phyloP scores from a whole-genome alignment of 2,888 invertebrate species.

The Cordilura impudica region DNA sequence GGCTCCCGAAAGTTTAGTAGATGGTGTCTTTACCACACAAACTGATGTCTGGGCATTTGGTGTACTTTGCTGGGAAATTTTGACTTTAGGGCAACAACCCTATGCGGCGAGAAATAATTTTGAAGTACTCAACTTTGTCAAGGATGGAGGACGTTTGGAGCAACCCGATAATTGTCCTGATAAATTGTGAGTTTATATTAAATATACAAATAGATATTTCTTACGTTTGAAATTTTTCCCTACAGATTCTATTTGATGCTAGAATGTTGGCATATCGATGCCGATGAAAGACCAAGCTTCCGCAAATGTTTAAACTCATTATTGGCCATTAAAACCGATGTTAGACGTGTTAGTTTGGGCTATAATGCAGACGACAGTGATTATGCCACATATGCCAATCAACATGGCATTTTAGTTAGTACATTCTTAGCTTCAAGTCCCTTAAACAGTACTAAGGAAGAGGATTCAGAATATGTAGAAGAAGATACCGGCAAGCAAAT shows the following conservation, averaged over 20 bases:
- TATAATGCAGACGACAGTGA: conserved; percentile 61
- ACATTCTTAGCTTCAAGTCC: conserved; percentile 56
- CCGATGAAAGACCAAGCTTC: conserved; percentile 92
- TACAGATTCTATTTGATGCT: conserved; percentile 90
- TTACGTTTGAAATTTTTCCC: conserved; percentile 50
- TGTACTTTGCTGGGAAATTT: conserved; percentile 97
- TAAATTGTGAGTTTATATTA: conserved; percentile 83
- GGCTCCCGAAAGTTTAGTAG: conserved; percentile 97
- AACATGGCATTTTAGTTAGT: conserved; percentile 57
- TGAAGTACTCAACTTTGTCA: conserved; percentile 93
- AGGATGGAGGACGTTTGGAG: conserved; percentile 90
- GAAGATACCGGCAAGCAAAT: not conserved
- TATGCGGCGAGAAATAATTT: conserved; percentile 95
- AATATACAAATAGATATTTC: not conserved
- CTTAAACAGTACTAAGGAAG: conserved; percentile 51
- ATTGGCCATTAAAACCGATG: conserved; percentile 69
- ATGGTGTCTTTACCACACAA: conserved; percentile 97
- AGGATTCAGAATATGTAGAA: not conserved
- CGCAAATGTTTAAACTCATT: conserved; percentile 84
- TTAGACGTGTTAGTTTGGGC: conserved; percentile 65
- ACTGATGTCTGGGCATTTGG: conserved; percentile 98
- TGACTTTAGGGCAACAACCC: conserved; percentile 97
- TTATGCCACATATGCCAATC: conserved; percentile 64
- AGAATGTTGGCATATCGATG: conserved; percentile 91
- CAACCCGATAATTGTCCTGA: conserved; percentile 91